Evolutionary conservation across 1,140 invertebrate genomes (phyloP), one percentile per base, ranked within the genome.

Genomic region (Halesus radiatus): DNA sequence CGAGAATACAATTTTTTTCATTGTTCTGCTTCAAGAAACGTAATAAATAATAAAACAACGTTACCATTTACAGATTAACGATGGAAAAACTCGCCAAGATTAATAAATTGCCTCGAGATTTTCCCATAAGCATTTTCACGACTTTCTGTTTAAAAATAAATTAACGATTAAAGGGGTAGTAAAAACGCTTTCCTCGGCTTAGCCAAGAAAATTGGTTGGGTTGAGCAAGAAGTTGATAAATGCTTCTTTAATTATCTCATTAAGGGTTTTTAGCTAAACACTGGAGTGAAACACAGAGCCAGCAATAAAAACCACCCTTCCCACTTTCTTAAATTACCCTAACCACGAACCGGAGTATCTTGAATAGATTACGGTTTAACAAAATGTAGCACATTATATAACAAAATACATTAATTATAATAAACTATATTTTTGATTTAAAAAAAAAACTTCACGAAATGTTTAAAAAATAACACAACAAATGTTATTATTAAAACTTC

Each of bases 211-310:
- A 56, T 56, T 56, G 37, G 74, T 60, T 52, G 50, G 37, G 50
- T 58, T 32, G 23, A 26, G 74, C 50, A 58, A 76, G 53, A 53
- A 23, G 74, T 32, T 76, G 74, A 76, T 76, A 76, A 76, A 76
- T 76, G 74, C 54, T 58, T 29, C 74, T 56, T 32, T 76, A 76
- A 76, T 76, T 76, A 76, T 53, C 45, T 76, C 53, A 76, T 76
- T 76, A 76, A 23, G 23, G 22, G 20, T 56, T 76, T 56, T 56
- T 20, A 56, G 54, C 54, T 20, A 56, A 56, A 56, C 54, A 56
- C 54, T 56, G 54, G 54, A 56, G 54, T 20, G 54, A 56, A 56
- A 56, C 54, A 56, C 54, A 22, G 37, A 45, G 54, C 54, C 22
- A 56, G 54, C 54, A 56, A 56, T 56, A 56, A 56, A 56, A 56